Evolutionary conservation across 2,113 vertebrate species (phyloP).

Genomic region (Mandrillus leucophaeus): DNA sequence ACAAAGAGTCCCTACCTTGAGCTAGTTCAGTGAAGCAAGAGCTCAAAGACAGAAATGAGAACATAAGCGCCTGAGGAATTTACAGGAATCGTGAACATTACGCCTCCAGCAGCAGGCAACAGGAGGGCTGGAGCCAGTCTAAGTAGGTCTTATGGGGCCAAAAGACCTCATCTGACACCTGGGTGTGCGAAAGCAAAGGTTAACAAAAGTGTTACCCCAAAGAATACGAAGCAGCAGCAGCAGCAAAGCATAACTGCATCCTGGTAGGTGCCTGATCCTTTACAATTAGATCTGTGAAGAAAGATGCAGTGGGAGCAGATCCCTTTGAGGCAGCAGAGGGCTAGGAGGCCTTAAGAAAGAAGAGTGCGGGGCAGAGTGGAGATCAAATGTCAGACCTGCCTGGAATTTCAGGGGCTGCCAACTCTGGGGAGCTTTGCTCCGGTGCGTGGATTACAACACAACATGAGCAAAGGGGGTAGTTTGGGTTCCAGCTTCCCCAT

Average conservation of each 20-base stretch:
- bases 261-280: neutral
- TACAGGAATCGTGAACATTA: neutral
- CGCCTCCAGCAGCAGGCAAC: neutral
- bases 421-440: neutral
- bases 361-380: neutral
- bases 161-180: neutral
- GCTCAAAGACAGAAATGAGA: neutral
- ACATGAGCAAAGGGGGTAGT: neutral
- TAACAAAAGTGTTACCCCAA: neutral
- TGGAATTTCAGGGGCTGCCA: neutral
- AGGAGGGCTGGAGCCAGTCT: neutral
- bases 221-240: neutral
- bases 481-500: neutral
- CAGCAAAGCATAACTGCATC: neutral
- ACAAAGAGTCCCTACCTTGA: neutral
- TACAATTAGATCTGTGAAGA: neutral
- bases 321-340: neutral
- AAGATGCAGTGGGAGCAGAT: neutral
- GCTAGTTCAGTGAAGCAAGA: neutral
- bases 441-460: neutral
- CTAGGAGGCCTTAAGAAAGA: neutral
- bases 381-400: neutral
- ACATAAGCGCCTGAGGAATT: neutral
- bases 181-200: neutral
- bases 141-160: neutral